A percentile compares a stretch with the other conserved stretches of the same genome.
phyloP scores from a whole-genome alignment of 2,888 invertebrate genomes.

The Drosophila atripex region DNA sequence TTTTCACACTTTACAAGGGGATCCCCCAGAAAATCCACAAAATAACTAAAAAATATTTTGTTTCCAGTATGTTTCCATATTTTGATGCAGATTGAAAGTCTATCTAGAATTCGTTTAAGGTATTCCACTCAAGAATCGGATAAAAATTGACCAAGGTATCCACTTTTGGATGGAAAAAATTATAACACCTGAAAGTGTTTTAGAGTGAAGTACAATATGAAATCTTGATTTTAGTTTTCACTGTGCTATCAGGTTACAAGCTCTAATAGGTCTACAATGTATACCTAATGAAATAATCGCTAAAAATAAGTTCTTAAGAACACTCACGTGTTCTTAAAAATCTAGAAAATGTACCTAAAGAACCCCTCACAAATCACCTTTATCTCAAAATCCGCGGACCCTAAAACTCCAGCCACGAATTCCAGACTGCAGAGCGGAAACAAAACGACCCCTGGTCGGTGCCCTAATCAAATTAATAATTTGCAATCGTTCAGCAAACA shows the following conservation, averaged over 20 bases:
- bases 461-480: slow-evolving; percentile 51
- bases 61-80: too few species aligned
- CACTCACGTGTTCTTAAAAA: not conserved
- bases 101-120: too few species aligned
- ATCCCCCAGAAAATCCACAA: too few species aligned
- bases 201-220: too few species aligned
- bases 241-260: not conserved
- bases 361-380: slow-evolving; percentile 10
- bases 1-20: too few species aligned
- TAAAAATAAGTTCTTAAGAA: not conserved
- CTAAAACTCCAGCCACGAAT: slow-evolving; percentile 14
- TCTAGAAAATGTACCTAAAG: not conserved
- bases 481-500: slow-evolving; percentile 59
- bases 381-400: not conserved
- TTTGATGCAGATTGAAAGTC: too few species aligned
- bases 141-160: too few species aligned
- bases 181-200: too few species aligned
- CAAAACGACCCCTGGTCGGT: not conserved
- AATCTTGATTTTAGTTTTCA: too few species aligned
- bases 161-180: too few species aligned
- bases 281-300: not conserved
- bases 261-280: not conserved
- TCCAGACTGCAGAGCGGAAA: slow-evolving; percentile 18
- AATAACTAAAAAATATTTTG: too few species aligned
- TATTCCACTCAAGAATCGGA: too few species aligned